Base-by-base conservation (phyloP, 2,113 vertebrate genomes). In the Dinomys branickii region DNA sequence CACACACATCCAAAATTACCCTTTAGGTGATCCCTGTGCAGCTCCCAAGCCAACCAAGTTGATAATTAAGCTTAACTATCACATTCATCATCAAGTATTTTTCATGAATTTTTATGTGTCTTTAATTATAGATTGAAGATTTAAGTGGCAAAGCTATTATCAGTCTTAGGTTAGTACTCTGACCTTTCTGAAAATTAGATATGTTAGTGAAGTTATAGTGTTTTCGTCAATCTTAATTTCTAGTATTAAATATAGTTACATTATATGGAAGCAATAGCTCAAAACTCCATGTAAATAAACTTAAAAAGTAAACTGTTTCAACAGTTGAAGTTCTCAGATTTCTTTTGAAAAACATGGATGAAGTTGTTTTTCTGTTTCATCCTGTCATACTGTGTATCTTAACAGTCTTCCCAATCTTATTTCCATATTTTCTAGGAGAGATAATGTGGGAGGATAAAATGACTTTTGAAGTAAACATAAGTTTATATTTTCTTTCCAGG, bases 401-500 rank as follows among this genome's bases (percentile, higher is more conserved):
- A 11, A 35, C 33, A 30, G 19, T 47, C 28, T 19, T 92, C 73
- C 69, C 50, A 81, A 4, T 41, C 50, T 50, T 52, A 0, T 67
- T 94, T 47, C 38, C 41, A 3, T 71, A 17, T 83, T 95, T 95
- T 84, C 67, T 35, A 80, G 54, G 84, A 50, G 35, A 47, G 83
- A 30, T 30, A 16, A 26, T 73, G 33, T 65, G 28, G 67, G 77
- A 7, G 61, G 61, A 28, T 33, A 84, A 85, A 80, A 59, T 16
- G 56, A 58, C 6, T 83, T 94, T 95, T 85, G 50, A 94, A 22
- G 78, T 69, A 85, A 30, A 78, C 88, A 78, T 75, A 67, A 58
- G 41, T 71, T 81, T 75, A 30, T 63, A 26, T 82, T 73, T 71
- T 78, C 20, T 85, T 19, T 1, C 24, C 56, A n/a, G 50, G 56